Evolutionary conservation across 53 echinoderm and acorn worm genomes (phyloP), one percentile per base, ranked within the genome.

Genomic region (Paracentrotus lividus): DNA sequence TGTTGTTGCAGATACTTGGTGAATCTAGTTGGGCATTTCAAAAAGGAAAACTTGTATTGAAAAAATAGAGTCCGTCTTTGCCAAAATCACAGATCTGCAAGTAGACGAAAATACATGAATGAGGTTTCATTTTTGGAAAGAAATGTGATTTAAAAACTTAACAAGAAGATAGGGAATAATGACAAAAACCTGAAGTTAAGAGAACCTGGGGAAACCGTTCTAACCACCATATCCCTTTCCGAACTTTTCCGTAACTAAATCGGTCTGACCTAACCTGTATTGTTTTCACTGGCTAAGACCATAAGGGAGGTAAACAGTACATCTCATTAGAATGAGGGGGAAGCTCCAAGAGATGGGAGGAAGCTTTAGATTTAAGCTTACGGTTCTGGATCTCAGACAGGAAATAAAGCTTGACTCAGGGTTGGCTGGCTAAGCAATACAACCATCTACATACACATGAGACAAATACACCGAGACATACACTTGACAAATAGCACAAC

Each of bases 311-410:
- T 13, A 20, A 69, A 34, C 38, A 18, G 18, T 38, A 69, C 18
- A 36, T 20, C 40, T 36, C 72, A 72, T 72, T 72, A 72, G 40
- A 5, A 72, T 15, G 18, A 32, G 18, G 32, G 32, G 16, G 72
- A 40, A 38, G 72, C 38, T 40, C 3, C 6, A 21, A 40, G 72
- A 72, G 72, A 40, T 18, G 72, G 40, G 40, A 72, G 72, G 72
- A 72, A 72, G 72, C 72, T 40, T 72, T 72, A 36, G 72, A 72
- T 72, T 72, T 72, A 40, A 72, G 64, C 72, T 16, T 40, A 72
- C 1, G 72, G 72, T 38, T 72, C 40, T 38, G 40, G 4, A 36
- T 72, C 72, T 72, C 72, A 72, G 40, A 72, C 72, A 72, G 72
- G 72, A 72, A 40, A 72, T 72, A 16, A 38, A 40, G 72, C 36